phyloP scores from a whole-genome alignment of 2,797 vertebrate genomes.

The Rhinatrema bivittatum region DNA sequence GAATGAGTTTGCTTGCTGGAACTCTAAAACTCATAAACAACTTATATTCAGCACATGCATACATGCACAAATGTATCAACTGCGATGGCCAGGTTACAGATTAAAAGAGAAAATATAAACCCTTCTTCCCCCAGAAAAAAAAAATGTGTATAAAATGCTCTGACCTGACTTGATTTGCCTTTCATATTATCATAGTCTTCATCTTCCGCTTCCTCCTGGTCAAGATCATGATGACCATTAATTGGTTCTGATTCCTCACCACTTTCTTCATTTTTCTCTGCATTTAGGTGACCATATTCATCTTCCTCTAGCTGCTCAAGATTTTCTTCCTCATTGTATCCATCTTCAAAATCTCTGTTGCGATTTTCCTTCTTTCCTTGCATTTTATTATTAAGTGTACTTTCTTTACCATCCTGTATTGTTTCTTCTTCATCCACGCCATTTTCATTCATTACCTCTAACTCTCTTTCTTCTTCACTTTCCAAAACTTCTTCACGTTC shows the following conservation, averaged over 20 bases:
- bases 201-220: conserved; percentile 19
- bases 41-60: no score
- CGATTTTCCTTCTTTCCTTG: conserved; percentile 14
- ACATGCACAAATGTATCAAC: no score
- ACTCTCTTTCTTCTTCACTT: not conserved
- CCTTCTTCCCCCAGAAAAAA: no score
- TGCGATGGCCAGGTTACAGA: no score
- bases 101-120: no score
- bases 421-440: not conserved
- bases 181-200: conserved; percentile 11
- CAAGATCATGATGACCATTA: conserved; percentile 9
- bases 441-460: not conserved
- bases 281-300: not conserved
- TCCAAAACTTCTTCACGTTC: conserved; percentile 19
- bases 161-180: conserved; percentile 40
- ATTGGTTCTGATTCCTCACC: conserved; percentile 28
- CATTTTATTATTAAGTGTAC: not conserved
- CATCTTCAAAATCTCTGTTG: conserved; percentile 10
- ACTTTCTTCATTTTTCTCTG: conserved; percentile 33
- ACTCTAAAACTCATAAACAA: no score
- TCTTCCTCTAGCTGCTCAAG: conserved; percentile 14
- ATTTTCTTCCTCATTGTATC: conserved; percentile 4
- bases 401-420: conserved; percentile 2
- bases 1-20: no score
- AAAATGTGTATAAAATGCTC: no score